phyloP scores from a whole-genome alignment of 64 coral and sea anemone genomes.

The Dendrophyllia cribrosa region DNA sequence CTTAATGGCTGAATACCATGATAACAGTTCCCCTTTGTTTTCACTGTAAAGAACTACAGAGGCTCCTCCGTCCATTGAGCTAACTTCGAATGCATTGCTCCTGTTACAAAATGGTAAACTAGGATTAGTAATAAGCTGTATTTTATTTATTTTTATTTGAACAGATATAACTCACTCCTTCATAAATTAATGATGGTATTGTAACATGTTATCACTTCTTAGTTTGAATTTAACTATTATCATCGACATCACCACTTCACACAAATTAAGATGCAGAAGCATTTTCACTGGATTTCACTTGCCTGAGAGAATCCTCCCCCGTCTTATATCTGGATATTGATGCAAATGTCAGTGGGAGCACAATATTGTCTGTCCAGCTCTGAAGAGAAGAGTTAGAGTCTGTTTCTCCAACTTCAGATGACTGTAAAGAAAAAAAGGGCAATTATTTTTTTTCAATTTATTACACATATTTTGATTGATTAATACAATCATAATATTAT shows the following conservation, averaged over 20 bases:
- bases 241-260: too few species aligned
- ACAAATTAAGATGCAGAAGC: too few species aligned
- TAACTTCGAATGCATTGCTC: slow-evolving; percentile 95
- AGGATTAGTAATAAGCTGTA: background rate
- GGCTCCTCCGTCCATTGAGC: slow-evolving; percentile 91
- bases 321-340: slow-evolving; percentile 97
- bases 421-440: slow-evolving; percentile 31
- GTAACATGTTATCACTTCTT: too few species aligned
- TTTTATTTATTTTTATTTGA: too few species aligned
- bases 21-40: slow-evolving; percentile 80
- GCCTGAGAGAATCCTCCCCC: slow-evolving; percentile 89
- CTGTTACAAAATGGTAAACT: slow-evolving; percentile 16
- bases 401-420: slow-evolving; percentile 82
- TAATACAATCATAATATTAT: too few species aligned
- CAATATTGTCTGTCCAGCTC: slow-evolving; percentile 93
- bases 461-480: too few species aligned
- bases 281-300: background rate
- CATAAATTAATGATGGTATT: too few species aligned
- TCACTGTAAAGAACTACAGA: slow-evolving; percentile 94
- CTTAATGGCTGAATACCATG: slow-evolving; percentile 94
- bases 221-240: too few species aligned
- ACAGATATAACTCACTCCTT: too few species aligned
- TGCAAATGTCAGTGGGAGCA: slow-evolving; percentile 93
- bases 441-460: too few species aligned
- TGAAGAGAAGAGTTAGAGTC: slow-evolving; percentile 90